Percentiles rank a stretch among this genome's conserved stretches.
Conservation (phyloP, 2,797 vertebrate genomes). For the Phaenicophaeus curvirostris region DNA sequence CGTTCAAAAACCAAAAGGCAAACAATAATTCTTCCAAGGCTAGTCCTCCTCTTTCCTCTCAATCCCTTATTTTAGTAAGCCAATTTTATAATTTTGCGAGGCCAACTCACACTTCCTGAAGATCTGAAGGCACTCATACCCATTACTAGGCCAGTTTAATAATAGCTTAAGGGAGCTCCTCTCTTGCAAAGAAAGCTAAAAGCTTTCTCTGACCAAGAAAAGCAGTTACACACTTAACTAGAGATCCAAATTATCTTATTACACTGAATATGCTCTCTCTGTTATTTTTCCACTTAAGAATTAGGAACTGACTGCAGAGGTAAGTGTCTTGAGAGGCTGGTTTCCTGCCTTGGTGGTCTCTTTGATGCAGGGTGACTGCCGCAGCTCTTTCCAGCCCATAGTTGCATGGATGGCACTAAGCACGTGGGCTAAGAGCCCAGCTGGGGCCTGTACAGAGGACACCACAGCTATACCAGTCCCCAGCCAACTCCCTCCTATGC, state of each 20-base stretch:
- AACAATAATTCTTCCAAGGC: not conserved
- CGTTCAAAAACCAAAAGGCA: not conserved
- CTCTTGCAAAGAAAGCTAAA: not conserved
- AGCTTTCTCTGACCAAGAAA: not conserved
- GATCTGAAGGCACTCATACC: not conserved
- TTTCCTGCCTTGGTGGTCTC: not conserved
- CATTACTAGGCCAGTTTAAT: not conserved
- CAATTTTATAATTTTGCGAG: not conserved
- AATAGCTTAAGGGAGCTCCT: not conserved
- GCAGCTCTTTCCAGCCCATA: not conserved
- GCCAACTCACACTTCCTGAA: not conserved
- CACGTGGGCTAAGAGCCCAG: not conserved
- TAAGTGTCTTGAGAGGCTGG: not conserved
- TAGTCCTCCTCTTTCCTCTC: not conserved
- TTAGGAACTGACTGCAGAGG: not conserved
- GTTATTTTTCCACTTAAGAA: not conserved
- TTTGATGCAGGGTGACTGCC: not conserved
- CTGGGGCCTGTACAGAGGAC: fast-evolving
- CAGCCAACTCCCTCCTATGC: not conserved
- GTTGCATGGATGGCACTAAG: not conserved
- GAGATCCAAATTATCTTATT: not conserved
- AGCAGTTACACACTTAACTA: not conserved
- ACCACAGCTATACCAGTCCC: not conserved
- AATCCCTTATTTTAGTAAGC: not conserved
- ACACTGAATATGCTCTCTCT: not conserved